Evolutionary conservation across 2,888 invertebrate genomes (phyloP).

Genomic region (Sphinx pinastri): DNA sequence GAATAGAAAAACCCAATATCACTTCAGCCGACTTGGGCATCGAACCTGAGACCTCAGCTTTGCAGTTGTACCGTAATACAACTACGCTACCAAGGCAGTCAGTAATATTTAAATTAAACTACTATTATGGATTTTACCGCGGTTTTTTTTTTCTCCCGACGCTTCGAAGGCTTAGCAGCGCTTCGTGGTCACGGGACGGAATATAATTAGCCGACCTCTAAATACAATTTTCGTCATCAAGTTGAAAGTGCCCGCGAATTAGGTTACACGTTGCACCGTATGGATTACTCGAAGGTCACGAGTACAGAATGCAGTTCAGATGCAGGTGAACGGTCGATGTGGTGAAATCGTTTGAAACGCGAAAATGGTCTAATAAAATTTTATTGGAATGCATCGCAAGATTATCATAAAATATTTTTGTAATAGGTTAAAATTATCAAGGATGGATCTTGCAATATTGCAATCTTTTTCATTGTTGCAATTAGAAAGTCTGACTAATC

Average conservation of each 20-base stretch:
- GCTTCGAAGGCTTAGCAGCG: too few relatives aligned
- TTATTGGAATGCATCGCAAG: background rate
- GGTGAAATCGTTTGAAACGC: background rate
- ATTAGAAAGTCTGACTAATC: too few relatives aligned
- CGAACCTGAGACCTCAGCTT: too few relatives aligned
- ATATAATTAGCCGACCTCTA: background rate
- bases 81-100: too few relatives aligned
- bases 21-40: too few relatives aligned
- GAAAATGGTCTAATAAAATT: background rate
- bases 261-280: background rate
- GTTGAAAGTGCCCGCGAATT: slow-evolving; percentile 3
- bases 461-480: background rate
- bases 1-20: too few relatives aligned
- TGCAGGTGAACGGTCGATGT: slow-evolving; percentile 10
- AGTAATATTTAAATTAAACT: too few relatives aligned
- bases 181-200: too few relatives aligned
- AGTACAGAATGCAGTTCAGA: slow-evolving; percentile 8
- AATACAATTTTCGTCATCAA: background rate
- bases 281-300: slow-evolving; percentile 1
- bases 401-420: background rate
- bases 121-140: too few relatives aligned
- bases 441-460: background rate
- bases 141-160: too few relatives aligned
- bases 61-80: too few relatives aligned
- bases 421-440: background rate